Evolutionary conservation across 2,888 invertebrate species (phyloP), one percentile per base, ranked within the genome.

Genomic region (Nymphalis polychloros): DNA sequence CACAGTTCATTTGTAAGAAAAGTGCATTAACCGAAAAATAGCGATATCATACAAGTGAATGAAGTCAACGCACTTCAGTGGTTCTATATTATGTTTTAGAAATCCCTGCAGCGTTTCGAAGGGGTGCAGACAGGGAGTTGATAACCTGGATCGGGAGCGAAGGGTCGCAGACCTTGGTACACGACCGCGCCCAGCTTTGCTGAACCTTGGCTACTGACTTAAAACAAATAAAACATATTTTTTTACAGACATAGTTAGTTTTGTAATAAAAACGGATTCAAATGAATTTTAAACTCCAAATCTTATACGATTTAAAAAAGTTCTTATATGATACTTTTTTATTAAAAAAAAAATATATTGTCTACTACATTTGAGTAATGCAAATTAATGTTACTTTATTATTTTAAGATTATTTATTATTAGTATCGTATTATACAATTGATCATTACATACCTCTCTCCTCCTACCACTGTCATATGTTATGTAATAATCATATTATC

Each of bases 131-230:
- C 80, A 76, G 81, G 78, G 79, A 81, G 91, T 88, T 89, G 91
- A 91, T 92, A 91, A 90, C 92, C 92, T 88, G 91, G 86, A 91
- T 89, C 82, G 87, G 84, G 90, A 89, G 88, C 89, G 84, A 75
- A 89, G 87, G 90, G 90, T 90, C 88, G 86, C 81, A 77, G 89
- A 92, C 91, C 90, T 88, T 85, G 77, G 79, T 76, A 2, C 86
- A 85, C 85, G 85, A 87, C 86, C 86, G 85, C 89, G 79, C 88
- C 87, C 88, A 84, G 84, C 83, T 79, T 79, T 80, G n/a, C 35
- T 35, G 35, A 57, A 57, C 57, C 57, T 35, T 35, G 57, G 41
- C 19, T 57, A 35, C 27, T 53, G 8, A 23, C 53, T 35, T 41
- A 35, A 57, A 10, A 53, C 19, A 41, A 41, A 57, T 13, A 41